Evolutionary conservation across 37 sponge, comb jelly and placozoan species (phyloP).

Genomic region (Halichondria panicea): DNA sequence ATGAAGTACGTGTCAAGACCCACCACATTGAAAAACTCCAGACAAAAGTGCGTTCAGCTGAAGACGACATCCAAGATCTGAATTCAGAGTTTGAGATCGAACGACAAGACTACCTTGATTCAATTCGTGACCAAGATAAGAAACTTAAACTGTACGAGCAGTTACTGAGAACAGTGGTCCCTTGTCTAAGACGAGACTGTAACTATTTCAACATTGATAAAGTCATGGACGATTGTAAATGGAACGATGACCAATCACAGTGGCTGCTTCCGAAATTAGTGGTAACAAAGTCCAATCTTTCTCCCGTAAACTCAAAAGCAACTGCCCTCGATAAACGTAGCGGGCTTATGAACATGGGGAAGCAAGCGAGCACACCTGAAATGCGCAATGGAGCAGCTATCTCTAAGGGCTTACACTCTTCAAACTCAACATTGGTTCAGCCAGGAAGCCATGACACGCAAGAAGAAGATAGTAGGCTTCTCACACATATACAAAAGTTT

Average conservation of each 20-base stretch:
- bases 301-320: constrained; percentile 1
- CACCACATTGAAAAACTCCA: constrained; percentile 34
- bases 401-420: neutral
- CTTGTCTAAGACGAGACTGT: constrained; percentile 86
- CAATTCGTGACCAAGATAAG: constrained; percentile 71
- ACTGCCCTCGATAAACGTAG: neutral
- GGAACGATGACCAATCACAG: constrained; percentile 60
- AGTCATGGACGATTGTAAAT: constrained; percentile 66
- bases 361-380: neutral
- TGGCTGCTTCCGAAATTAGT: constrained; percentile 78
- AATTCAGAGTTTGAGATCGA: constrained; percentile 87
- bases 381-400: neutral
- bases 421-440: neutral
- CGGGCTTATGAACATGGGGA: neutral
- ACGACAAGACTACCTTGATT: constrained; percentile 86
- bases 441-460: neutral
- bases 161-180: constrained; percentile 66
- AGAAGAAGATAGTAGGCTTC: constrained; percentile 29
- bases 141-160: constrained; percentile 74
- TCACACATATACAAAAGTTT: constrained; percentile 15
- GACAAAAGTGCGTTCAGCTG: constrained; percentile 47
- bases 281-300: constrained; percentile 22
- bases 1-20: constrained; percentile 77
- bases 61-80: constrained; percentile 86
- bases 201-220: constrained; percentile 97